A percentile compares a stretch with the other conserved stretches of the same genome.
Conservation (phyloP, 2,888 invertebrate species). For the Amiota mariae region DNA sequence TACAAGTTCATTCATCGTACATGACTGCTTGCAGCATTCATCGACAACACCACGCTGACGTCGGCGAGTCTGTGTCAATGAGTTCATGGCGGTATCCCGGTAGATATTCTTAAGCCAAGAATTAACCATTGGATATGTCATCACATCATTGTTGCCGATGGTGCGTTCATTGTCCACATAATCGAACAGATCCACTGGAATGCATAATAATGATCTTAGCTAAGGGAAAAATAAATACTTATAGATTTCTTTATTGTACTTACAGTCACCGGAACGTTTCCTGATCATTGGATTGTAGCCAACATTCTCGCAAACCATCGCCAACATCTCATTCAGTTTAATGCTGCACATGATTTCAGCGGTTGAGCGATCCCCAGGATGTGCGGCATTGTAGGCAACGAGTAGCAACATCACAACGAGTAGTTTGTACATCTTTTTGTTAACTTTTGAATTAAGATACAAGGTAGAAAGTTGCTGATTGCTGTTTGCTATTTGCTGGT, state of each 20-base stretch:
- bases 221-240: neutral
- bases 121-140: slow-evolving; percentile 5
- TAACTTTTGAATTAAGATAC: neutral
- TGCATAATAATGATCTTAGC: too few relatives aligned
- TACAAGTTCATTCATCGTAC: neutral
- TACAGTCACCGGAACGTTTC: slow-evolving; percentile 15
- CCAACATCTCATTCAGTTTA: slow-evolving; percentile 23
- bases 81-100: slow-evolving; percentile 8
- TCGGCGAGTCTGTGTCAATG: slow-evolving; percentile 15
- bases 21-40: slow-evolving; percentile 20
- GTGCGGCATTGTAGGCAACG: slow-evolving; percentile 22
- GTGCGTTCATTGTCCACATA: slow-evolving; percentile 15
- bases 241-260: neutral
- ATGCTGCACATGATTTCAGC: slow-evolving; percentile 10
- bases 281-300: slow-evolving; percentile 13
- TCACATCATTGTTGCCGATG: neutral
- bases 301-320: slow-evolving; percentile 6
- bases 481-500: neutral
- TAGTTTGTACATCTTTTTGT: slow-evolving; percentile 16
- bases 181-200: slow-evolving; percentile 22
- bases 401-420: slow-evolving; percentile 8
- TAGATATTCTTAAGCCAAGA: slow-evolving; percentile 15
- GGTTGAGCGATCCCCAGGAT: slow-evolving; percentile 14
- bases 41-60: slow-evolving; percentile 22
- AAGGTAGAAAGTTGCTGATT: neutral